Evolutionary conservation across 2,797 vertebrate species (phyloP).

Genomic region (Tragelaphus oryx): DNA sequence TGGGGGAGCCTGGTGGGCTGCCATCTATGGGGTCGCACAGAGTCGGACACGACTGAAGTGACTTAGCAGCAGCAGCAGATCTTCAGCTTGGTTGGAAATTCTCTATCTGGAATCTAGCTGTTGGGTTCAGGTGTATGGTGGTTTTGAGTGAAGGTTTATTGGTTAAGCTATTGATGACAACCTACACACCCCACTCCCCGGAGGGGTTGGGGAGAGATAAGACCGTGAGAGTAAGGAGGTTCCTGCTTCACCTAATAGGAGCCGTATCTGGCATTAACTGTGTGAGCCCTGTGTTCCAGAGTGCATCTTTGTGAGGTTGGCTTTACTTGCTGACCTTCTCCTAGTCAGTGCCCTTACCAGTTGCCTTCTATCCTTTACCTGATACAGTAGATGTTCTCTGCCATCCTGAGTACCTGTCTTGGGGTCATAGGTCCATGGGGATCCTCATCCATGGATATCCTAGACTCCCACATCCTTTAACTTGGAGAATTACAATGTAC

Average conservation of each 20-base stretch:
- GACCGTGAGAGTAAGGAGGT: background rate
- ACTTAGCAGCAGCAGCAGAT: background rate
- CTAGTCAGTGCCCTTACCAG: background rate
- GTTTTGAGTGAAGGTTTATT: background rate
- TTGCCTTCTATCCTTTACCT: background rate
- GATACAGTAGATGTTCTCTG: background rate
- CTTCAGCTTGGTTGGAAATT: background rate
- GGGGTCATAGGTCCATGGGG: background rate
- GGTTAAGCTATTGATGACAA: background rate
- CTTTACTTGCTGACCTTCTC: background rate
- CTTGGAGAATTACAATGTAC: background rate
- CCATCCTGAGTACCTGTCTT: background rate
- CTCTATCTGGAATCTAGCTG: background rate
- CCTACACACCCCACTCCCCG: fast-evolving
- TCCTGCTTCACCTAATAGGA: background rate
- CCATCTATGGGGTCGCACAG: too few relatives aligned
- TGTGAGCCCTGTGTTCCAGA: background rate
- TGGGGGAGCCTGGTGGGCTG: too few relatives aligned
- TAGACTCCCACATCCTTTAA: background rate
- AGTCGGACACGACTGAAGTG: too few relatives aligned
- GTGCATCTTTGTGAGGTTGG: background rate
- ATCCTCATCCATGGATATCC: background rate
- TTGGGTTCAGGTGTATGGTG: background rate
- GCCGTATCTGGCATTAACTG: background rate
- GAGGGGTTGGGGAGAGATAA: background rate